Conservation (phyloP, 2,797 vertebrate genomes). For the Tinamus major region DNA sequence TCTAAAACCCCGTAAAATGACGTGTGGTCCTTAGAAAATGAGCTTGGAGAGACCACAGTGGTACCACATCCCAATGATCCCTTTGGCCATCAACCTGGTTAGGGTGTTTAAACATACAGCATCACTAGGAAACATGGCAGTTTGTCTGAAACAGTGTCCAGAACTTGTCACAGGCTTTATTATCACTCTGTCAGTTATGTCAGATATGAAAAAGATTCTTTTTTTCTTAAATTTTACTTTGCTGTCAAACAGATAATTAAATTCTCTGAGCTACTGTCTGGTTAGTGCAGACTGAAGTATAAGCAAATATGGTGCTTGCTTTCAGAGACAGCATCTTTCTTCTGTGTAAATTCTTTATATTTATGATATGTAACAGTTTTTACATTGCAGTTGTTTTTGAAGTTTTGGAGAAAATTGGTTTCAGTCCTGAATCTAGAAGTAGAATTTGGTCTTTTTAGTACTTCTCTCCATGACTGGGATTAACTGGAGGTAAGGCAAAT, state of each 20-base stretch:
- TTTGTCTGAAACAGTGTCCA: slow-evolving; percentile 31
- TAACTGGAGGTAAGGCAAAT: not conserved
- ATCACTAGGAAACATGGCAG: accelerated
- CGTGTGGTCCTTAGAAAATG: not conserved
- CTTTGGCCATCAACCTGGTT: not conserved
- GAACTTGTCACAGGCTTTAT: not conserved
- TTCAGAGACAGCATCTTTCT: not conserved
- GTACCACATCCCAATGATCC: not conserved
- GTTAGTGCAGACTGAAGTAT: not conserved
- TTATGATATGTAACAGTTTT: not conserved
- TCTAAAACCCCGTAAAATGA: slow-evolving; percentile 14
- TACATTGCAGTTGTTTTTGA: not conserved
- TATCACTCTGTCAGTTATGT: slow-evolving; percentile 12
- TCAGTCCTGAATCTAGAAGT: not conserved
- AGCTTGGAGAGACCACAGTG: not conserved
- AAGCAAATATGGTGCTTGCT: not conserved
- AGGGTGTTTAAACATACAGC: not conserved
- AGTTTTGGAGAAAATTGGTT: not conserved
- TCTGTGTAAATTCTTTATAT: not conserved
- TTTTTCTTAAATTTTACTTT: not conserved
- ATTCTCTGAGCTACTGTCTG: not conserved
- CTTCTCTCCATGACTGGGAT: not conserved
- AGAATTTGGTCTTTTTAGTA: not conserved
- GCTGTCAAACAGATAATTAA: not conserved
- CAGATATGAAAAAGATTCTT: not conserved